Conservation (phyloP, 2,113 vertebrate species). For the Lepus europaeus region DNA sequence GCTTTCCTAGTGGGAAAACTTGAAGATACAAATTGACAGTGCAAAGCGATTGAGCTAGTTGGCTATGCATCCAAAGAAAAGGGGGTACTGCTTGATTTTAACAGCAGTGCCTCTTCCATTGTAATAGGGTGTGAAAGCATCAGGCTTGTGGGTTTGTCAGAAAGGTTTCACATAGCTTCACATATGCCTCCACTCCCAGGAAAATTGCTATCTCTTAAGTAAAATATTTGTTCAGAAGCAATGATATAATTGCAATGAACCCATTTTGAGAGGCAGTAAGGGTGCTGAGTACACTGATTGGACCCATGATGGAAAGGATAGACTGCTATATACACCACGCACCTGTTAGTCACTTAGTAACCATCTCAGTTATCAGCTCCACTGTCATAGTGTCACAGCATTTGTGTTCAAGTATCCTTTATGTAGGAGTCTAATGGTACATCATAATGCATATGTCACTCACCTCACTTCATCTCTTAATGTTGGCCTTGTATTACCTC, state of each 20-base stretch:
- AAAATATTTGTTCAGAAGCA: neutral
- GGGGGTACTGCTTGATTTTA: accelerated
- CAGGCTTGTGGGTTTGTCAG: neutral
- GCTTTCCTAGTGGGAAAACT: neutral
- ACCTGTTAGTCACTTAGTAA: too few relatives aligned
- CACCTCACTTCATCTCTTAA: too few relatives aligned
- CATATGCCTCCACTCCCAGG: neutral
- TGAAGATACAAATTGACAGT: neutral
- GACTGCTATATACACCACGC: too few relatives aligned
- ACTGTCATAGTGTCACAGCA: too few relatives aligned
- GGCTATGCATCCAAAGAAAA: neutral
- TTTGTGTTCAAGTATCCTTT: too few relatives aligned
- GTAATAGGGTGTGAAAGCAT: neutral
- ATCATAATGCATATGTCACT: too few relatives aligned
- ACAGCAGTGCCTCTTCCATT: neutral
- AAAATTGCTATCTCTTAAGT: neutral
- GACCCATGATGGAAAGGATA: neutral
- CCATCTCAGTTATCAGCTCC: too few relatives aligned
- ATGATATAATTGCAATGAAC: neutral
- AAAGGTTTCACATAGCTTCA: neutral
- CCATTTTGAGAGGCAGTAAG: neutral
- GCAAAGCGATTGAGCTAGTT: neutral
- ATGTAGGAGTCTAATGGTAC: too few relatives aligned
- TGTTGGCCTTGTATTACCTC: too few relatives aligned
- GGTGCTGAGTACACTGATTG: too few relatives aligned